Conservation (phyloP, 2,797 vertebrate species). For the Perodicticus potto region DNA sequence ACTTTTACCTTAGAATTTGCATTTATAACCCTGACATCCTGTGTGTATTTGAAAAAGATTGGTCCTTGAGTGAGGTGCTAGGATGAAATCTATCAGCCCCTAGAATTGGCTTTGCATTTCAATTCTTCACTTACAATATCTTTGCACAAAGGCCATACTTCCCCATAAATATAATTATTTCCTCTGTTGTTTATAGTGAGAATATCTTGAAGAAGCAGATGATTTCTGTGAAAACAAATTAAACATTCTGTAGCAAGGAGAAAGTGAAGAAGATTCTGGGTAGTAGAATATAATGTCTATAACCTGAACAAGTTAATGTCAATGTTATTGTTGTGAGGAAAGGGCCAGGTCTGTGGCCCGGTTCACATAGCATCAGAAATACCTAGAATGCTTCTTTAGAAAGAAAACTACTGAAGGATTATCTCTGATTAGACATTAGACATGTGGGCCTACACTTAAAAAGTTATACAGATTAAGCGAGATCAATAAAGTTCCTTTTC, state of each 20-base stretch:
- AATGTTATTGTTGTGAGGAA: background rate
- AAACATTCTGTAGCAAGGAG: slow-evolving; percentile 67
- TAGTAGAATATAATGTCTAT: background rate
- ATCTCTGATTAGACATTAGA: background rate
- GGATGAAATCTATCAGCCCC: background rate
- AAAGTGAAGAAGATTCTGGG: slow-evolving; percentile 74
- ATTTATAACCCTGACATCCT: background rate
- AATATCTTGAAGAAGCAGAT: slow-evolving; percentile 32
- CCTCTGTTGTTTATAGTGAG: slow-evolving; percentile 65
- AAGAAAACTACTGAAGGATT: background rate
- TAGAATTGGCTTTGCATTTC: background rate
- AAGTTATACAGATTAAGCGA: background rate
- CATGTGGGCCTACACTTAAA: background rate
- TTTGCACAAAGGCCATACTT: slow-evolving; percentile 67
- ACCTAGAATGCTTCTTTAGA: background rate
- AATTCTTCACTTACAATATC: background rate
- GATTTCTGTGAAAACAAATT: slow-evolving; percentile 76
- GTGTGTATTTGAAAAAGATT: background rate
- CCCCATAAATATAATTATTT: slow-evolving; percentile 74
- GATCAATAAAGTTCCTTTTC: background rate
- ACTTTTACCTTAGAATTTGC: background rate
- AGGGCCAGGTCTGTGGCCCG: background rate
- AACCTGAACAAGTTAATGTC: background rate
- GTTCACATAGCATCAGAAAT: background rate
- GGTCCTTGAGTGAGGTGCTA: background rate